phyloP scores from a whole-genome alignment of 2,888 invertebrate species.

The Platycheirus rosarum region DNA sequence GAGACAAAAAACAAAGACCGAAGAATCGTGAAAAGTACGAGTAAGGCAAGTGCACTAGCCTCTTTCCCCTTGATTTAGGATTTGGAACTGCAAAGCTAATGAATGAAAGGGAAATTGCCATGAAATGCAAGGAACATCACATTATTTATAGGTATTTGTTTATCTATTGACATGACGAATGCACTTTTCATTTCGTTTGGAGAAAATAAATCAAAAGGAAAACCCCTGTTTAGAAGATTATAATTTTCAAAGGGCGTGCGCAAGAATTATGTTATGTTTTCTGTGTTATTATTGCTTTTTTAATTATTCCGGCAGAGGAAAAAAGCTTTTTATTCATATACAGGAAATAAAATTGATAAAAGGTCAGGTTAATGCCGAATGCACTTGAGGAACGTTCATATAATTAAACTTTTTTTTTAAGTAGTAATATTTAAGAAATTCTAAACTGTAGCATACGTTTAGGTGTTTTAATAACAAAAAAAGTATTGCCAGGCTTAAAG shows the following conservation, averaged over 20 bases:
- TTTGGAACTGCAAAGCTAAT: background rate
- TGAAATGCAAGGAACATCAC: conserved; percentile 11
- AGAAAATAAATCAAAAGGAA: background rate
- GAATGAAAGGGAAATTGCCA: conserved; percentile 44
- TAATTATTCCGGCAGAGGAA: background rate
- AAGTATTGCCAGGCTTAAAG: background rate
- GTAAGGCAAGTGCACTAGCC: background rate
- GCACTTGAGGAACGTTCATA: too few relatives aligned
- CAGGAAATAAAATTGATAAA: background rate
- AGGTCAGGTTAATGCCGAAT: background rate
- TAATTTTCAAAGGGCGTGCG: conserved; percentile 10
- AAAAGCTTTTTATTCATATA: conserved; percentile 16
- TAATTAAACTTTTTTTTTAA: too few relatives aligned
- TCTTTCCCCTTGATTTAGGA: background rate
- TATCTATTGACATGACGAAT: conserved; percentile 19
- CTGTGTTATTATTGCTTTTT: conserved; percentile 7
- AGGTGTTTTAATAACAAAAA: background rate
- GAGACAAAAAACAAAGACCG: background rate
- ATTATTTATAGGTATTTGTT: background rate
- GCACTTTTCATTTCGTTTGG: conserved; percentile 58
- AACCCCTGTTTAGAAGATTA: background rate
- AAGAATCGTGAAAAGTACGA: background rate
- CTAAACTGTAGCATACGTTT: background rate
- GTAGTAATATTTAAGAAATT: too few relatives aligned
- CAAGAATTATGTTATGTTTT: conserved; percentile 15